Percentiles rank a stretch among this genome's conserved stretches.
These are phyloP conservation scores for Clitarchus hookeri DNA, from an alignment of 2,888 invertebrate genomes.

Conservation along the genomic window DNA sequence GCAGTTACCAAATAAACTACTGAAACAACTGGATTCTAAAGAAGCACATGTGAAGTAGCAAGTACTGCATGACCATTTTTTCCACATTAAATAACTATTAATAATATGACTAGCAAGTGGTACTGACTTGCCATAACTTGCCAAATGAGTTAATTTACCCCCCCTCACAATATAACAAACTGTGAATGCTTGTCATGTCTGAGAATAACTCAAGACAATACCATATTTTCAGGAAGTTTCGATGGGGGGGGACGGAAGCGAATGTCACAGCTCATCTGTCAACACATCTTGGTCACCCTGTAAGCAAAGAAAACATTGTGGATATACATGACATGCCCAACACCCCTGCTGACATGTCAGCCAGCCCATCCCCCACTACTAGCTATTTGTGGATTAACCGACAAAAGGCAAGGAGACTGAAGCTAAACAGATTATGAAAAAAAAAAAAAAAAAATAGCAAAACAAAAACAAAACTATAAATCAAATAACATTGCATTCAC, in stretches of 20 bases:
- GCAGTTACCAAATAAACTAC: background rate
- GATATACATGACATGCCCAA: background rate
- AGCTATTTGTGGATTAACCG: no score
- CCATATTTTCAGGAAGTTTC: background rate
- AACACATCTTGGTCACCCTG: background rate
- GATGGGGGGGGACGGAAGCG: background rate
- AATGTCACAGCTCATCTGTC: constrained; percentile 9
- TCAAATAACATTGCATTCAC: no score
- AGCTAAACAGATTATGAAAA: no score
- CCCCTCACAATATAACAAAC: background rate
- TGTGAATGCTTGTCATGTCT: background rate
- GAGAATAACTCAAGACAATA: background rate
- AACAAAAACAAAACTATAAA: no score
- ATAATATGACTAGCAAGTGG: background rate
- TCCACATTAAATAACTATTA: background rate
- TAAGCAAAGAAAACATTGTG: background rate
- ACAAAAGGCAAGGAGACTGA: no score
- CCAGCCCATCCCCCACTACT: no score
- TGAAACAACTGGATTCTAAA: background rate
- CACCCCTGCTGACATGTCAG: background rate
- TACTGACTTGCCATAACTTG: background rate
- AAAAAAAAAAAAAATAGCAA: no score
- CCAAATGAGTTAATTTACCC: background rate
- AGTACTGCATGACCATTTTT: background rate
- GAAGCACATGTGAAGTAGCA: background rate